Percentiles rank a stretch among this genome's conserved stretches.
Conservation (phyloP, 2,888 invertebrate genomes). For the Argyresthia goedartella region DNA sequence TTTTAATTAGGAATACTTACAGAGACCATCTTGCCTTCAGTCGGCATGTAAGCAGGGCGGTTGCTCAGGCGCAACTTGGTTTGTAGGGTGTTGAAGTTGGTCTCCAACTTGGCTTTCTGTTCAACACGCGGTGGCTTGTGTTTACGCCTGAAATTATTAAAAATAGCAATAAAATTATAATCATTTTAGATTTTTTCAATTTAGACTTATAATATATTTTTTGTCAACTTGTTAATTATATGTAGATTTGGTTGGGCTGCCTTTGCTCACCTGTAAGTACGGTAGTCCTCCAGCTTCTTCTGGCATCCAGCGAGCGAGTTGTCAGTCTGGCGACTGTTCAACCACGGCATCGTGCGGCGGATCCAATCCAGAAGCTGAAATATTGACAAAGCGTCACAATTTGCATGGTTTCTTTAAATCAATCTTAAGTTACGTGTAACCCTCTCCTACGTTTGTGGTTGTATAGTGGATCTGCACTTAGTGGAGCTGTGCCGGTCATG, state of each 20-base stretch:
- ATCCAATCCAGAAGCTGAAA: slow-evolving; percentile 96
- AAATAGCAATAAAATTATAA: neutral
- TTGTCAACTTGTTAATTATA: neutral
- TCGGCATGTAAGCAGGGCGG: slow-evolving; percentile 99
- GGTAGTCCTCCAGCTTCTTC: slow-evolving; percentile 98
- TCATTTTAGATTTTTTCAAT: neutral
- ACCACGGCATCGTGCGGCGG: slow-evolving; percentile 97
- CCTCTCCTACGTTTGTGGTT: no score
- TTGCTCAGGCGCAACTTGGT: slow-evolving; percentile 98
- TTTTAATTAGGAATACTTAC: slow-evolving; percentile 77
- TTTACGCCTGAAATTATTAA: slow-evolving; percentile 75
- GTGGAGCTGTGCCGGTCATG: no score
- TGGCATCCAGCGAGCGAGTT: slow-evolving; percentile 97
- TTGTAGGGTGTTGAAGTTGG: slow-evolving; percentile 99
- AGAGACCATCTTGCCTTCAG: slow-evolving; percentile 98
- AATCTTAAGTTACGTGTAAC: no score
- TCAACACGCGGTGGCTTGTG: slow-evolving; percentile 99
- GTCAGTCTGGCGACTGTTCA: slow-evolving; percentile 96
- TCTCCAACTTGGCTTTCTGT: slow-evolving; percentile 98
- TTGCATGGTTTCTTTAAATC: neutral
- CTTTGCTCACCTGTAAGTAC: slow-evolving; percentile 84
- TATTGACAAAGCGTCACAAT: neutral
- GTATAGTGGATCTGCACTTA: no score
- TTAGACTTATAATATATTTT: neutral
- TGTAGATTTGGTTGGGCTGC: neutral